Evolutionary conservation across 2,797 vertebrate species (phyloP).

Genomic region (Coluber constrictor): DNA sequence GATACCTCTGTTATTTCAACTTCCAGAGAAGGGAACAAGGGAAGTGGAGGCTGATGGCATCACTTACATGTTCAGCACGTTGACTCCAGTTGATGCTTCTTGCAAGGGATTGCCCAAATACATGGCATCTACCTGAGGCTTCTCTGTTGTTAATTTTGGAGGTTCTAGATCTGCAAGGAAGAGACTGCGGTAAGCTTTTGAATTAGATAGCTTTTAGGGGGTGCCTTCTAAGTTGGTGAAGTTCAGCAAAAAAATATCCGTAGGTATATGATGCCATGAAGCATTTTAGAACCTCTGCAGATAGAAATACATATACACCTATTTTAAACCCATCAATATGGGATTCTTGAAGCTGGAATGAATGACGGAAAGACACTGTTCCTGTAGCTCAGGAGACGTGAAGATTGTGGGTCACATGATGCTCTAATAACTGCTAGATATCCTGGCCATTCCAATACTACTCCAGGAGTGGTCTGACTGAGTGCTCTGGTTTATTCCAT

Average conservation of each 20-base stretch:
- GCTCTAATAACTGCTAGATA: no score
- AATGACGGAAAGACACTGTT: no score
- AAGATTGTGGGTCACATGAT: no score
- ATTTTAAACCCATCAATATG: no score
- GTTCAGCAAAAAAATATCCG: background rate
- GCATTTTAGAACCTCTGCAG: background rate
- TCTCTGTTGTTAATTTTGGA: background rate
- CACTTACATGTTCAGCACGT: background rate
- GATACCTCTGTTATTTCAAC: background rate
- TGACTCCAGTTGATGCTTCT: background rate
- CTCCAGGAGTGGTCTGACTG: no score
- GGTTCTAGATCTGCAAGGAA: background rate
- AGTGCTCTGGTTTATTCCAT: background rate
- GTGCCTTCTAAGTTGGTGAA: background rate
- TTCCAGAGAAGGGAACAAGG: background rate
- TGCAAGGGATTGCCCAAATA: background rate
- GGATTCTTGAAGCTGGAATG: no score
- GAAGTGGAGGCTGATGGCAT: background rate
- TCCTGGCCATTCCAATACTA: no score
- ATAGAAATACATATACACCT: background rate
- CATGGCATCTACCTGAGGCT: background rate
- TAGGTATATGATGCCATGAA: background rate
- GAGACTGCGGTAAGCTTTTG: background rate
- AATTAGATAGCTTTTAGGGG: background rate
- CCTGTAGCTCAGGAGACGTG: no score